These are phyloP conservation scores for Rattus norvegicus DNA, from an alignment of 2,113 vertebrate genomes.

Conservation along the genomic window GRCr8 NC_086019.1:89662001-89662500, in stretches of 20 bases:
- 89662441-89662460: neutral
- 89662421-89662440: neutral
- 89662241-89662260: neutral
- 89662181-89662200: neutral
- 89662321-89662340: conserved; percentile 74
- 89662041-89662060: conserved; percentile 91
- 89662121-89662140: conserved; percentile 26
- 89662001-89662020: conserved; percentile 99
- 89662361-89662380: conserved; percentile 3
- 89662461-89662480: neutral
- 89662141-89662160: neutral
- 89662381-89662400: neutral
- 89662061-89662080: conserved; percentile 90
- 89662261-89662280: neutral
- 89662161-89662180: neutral
- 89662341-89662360: neutral
- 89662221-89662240: neutral
- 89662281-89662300: neutral
- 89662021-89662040: conserved; percentile 98
- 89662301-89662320: neutral
- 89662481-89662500: neutral
- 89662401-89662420: neutral
- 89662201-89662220: neutral
- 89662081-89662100: conserved; percentile 70
- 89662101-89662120: conserved; percentile 21